Evolutionary conservation across 2,113 vertebrate species (phyloP).

Genomic region (Thunnus thynnus): DNA sequence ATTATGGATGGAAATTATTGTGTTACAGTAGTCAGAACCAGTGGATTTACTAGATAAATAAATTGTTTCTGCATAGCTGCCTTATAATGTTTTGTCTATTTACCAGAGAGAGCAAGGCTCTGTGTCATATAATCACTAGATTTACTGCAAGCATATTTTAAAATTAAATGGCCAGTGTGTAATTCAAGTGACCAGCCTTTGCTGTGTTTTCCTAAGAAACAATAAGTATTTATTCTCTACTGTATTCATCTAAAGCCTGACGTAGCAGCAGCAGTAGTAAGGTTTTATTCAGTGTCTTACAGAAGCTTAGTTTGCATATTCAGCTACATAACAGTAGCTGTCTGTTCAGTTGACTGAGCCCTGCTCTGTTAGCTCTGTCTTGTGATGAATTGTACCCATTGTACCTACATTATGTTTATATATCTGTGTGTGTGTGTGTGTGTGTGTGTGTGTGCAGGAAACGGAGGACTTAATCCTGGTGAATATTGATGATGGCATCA

Average conservation of each 20-base stretch:
- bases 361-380: slow-evolving; percentile 23
- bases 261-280: no score
- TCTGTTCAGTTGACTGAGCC: slow-evolving; percentile 36
- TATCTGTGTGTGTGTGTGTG: slow-evolving; percentile 8
- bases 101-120: not conserved
- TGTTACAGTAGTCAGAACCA: not conserved
- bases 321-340: slow-evolving; percentile 35
- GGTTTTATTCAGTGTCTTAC: slow-evolving; percentile 31
- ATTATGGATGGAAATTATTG: no score
- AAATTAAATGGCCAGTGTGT: not conserved
- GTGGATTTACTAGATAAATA: not conserved
- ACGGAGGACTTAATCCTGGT: slow-evolving; percentile 93
- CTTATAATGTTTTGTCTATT: not conserved
- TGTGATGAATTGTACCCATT: slow-evolving; percentile 39
- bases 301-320: slow-evolving; percentile 43
- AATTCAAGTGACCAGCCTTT: not conserved
- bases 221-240: slow-evolving; percentile 28
- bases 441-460: slow-evolving; percentile 84
- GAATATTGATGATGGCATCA: slow-evolving; percentile 90
- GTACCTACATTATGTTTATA: slow-evolving; percentile 1
- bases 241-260: slow-evolving; percentile 25
- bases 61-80: not conserved
- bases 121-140: not conserved
- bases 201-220: slow-evolving; percentile 11
- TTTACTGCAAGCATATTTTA: not conserved